phyloP scores from a whole-genome alignment of 2,113 vertebrate genomes.

The Gavialis gangeticus region DNA sequence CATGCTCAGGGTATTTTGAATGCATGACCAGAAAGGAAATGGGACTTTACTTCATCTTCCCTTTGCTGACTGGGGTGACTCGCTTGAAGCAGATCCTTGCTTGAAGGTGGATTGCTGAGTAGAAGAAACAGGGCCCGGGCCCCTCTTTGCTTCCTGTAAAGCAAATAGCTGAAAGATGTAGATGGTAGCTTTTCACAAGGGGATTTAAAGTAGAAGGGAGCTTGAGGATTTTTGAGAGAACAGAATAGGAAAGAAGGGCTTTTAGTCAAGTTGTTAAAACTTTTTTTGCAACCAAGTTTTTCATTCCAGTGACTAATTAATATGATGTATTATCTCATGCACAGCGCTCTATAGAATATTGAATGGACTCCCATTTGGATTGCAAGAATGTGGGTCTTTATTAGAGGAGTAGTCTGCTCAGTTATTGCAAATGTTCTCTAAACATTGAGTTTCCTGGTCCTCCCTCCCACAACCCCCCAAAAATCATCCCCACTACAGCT shows the following conservation, averaged over 20 bases:
- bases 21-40: not conserved
- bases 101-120: not conserved
- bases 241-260: not conserved
- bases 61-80: not conserved
- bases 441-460: no score
- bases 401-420: no score
- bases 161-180: not conserved
- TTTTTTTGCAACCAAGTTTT: not conserved
- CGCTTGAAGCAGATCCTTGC: not conserved
- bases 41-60: not conserved
- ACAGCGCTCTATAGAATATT: not conserved
- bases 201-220: no score
- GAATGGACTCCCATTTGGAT: not conserved
- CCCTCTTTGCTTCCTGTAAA: not conserved
- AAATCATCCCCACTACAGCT: no score
- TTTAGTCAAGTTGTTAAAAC: not conserved
- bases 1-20: not conserved
- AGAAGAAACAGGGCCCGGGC: not conserved
- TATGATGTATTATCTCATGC: accelerated
- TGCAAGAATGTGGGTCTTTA: no score
- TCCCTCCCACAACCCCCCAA: no score
- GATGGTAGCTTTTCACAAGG: not conserved
- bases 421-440: no score
- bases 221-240: not conserved
- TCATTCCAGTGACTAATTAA: not conserved